Base-by-base conservation (phyloP, 2,113 vertebrate species). In the Lathamus discolor region DNA sequence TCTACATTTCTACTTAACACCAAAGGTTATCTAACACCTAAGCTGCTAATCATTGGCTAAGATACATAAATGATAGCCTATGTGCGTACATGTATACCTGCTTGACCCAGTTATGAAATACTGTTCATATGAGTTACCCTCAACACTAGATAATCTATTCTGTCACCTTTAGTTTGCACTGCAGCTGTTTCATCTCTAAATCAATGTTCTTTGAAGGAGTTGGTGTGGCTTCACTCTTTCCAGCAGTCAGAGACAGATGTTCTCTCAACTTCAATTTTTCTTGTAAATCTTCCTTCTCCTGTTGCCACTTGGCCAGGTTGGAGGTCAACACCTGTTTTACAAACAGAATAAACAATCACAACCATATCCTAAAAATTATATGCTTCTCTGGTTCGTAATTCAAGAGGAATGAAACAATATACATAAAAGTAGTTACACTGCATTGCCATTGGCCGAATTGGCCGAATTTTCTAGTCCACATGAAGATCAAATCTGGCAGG, bases 161-260 rank as follows among this genome's bases (percentile, higher is more conserved):
- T 96, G 93, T 98, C 96, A 99, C 99, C 99, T 99, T 99, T 68
- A 99, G 97, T 97, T 98, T 99, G 97, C 95, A 98, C 82, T 98
- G 98, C 93, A 99, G 97, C 95, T 99, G 99, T 97, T 98, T 99
- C 90, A 99, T 97, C 97, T 99, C 98, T 77, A 97, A 94, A 97
- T 98, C 98, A 96, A 98, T 92, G 77, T 96, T 97, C 91, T 98
- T 98, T 89, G 97, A 97, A 93, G 97, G 95, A 78, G 90, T 41
- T 96, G 96, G 91, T 80, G 95, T 95, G 73, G 95, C 83, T 75
- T 97, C 95, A 95, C 79, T 94, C 75, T 88, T 96, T 87, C 95
- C 95, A 94, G 97, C 88, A 96, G 86, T 73, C 93, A 97, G 98
- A 90, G 98, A 96, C 83, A 97, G 97, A 90, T 98, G 97, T 93